phyloP scores from a whole-genome alignment of 1,140 invertebrate genomes.

The Phymorhynchus buccinoides region DNA sequence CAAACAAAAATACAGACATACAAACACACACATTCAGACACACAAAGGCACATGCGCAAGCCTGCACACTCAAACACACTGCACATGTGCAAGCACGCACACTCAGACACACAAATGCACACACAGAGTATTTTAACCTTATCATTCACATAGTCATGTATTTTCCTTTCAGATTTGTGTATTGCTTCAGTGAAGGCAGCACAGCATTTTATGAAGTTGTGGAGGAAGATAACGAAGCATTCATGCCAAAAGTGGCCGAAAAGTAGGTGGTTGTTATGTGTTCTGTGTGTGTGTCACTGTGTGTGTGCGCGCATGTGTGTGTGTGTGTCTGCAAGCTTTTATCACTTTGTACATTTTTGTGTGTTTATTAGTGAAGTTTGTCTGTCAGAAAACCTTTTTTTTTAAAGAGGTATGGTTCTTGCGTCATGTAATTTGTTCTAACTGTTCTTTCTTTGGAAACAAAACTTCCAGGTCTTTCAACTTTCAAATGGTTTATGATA shows the following conservation, averaged over 20 bases:
- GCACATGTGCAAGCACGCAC: background rate
- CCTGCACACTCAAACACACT: background rate
- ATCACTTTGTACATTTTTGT: too few relatives aligned
- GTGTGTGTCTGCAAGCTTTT: background rate
- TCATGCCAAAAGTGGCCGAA: slow-evolving; percentile 36
- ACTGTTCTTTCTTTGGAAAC: too few relatives aligned
- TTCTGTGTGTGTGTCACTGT: too few relatives aligned
- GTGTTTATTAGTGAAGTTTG: too few relatives aligned
- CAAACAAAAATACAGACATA: background rate
- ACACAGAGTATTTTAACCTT: too few relatives aligned
- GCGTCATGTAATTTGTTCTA: too few relatives aligned
- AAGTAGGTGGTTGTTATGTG: background rate
- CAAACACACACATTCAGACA: background rate
- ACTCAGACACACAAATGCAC: background rate
- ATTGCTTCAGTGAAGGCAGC: slow-evolving; percentile 30
- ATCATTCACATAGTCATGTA: too few relatives aligned
- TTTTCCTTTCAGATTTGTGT: slow-evolving; percentile 26
- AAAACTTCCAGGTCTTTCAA: too few relatives aligned
- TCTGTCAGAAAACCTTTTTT: too few relatives aligned
- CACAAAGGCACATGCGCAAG: background rate
- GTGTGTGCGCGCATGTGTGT: too few relatives aligned
- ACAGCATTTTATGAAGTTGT: slow-evolving; percentile 27
- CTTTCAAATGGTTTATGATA: too few relatives aligned
- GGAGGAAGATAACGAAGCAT: slow-evolving; percentile 25
- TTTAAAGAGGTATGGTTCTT: too few relatives aligned